Evolutionary conservation across 2,888 invertebrate species (phyloP), one percentile per base, ranked within the genome.

Genomic region (Anorthoa munda): DNA sequence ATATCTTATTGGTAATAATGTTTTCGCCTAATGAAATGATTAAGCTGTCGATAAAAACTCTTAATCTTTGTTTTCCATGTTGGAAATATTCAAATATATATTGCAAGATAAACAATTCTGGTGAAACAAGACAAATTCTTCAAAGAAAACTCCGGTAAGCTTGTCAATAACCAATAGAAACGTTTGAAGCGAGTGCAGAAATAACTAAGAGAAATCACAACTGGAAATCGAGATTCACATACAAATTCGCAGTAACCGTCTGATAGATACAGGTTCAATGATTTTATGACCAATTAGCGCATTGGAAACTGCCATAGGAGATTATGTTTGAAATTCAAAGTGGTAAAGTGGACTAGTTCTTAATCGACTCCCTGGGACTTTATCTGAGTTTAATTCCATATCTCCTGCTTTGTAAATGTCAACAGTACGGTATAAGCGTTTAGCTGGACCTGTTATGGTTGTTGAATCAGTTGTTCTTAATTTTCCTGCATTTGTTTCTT

Each of bases 331-430:
- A 77, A 83, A 77, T 78, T 79, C 77, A 51, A 85, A 86, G 83
- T 81, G 50, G 89, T 88, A 86, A 90, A 89, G 89, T 90, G 90
- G 80, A 84, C 90, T 75, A 82, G 89, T 89, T 88, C 87, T 87
- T 89, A 88, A 90, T 89, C 89, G 82, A 60, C 82, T 86, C 84
- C 80, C 81, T 77, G 73, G 70, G 83, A 83, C 77, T 79, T 83
- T 87, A 90, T 86, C 84, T 71, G 70, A 66, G 13, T 58, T 53
- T 81, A 82, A 85, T 84, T 81, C 82, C 84, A 78, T 83, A 83
- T 85, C 84, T 85, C 81, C 74, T 75, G 83, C 77, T 85, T 84
- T 88, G 85, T 88, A 86, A 87, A 89, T 89, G 86, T 84, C 86
- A 88, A 84, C 83, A 59, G 80, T 84, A 85, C 79, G 72, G 83